phyloP scores from a whole-genome alignment of 2,888 invertebrate species.

The Nephrotoma guestfalica region DNA sequence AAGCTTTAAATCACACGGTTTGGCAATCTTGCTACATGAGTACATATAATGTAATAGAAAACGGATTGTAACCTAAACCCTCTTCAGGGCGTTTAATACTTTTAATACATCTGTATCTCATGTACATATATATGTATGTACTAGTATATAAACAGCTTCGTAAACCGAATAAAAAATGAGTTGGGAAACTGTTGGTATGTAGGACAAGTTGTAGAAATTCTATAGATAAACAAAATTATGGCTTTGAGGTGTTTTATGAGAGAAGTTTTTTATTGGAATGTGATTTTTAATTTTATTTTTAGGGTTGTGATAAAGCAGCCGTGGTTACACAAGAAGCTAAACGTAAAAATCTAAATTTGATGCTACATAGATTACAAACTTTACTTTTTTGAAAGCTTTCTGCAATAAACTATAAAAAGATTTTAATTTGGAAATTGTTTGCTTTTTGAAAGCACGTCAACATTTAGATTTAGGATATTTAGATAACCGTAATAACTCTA shows the following conservation, averaged over 20 bases:
- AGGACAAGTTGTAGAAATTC: background rate
- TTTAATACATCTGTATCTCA: background rate
- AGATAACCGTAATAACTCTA: too few relatives aligned
- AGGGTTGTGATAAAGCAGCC: too few relatives aligned
- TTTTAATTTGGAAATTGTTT: too few relatives aligned
- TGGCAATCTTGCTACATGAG: background rate
- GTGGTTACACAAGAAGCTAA: too few relatives aligned
- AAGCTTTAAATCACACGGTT: background rate
- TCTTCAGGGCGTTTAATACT: background rate
- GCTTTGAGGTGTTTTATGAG: background rate
- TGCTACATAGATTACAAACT: too few relatives aligned
- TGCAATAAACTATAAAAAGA: too few relatives aligned
- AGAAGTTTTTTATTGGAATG: background rate
- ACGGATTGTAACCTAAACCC: background rate
- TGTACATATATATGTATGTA: background rate
- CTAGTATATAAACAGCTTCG: too few relatives aligned
- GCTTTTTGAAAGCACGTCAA: too few relatives aligned
- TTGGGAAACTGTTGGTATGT: background rate
- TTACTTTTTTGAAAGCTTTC: too few relatives aligned
- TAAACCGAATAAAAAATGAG: background rate
- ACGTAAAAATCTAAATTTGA: too few relatives aligned
- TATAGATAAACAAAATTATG: background rate
- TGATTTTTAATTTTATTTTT: background rate
- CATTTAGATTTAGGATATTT: too few relatives aligned
- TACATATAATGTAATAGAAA: background rate